Conservation (phyloP, 2,888 invertebrate species). For the Melanchra persicariae region DNA sequence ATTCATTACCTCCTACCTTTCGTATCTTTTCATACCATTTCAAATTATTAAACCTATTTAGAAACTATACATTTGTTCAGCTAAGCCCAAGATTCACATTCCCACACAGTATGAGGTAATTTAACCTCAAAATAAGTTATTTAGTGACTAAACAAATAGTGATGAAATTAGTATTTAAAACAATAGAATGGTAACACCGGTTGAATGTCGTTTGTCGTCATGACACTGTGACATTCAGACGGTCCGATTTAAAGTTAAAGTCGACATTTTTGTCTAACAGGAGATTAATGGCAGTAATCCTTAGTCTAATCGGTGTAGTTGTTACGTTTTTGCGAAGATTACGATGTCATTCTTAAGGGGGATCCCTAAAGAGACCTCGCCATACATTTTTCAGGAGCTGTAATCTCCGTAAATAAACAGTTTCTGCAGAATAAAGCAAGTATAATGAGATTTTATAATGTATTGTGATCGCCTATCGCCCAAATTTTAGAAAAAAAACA, state of each 20-base stretch:
- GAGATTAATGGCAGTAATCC: conserved; percentile 1
- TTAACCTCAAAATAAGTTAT: conserved; percentile 31
- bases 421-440: too few relatives aligned
- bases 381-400: too few relatives aligned
- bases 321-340: not conserved
- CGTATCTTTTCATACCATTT: conserved; percentile 1
- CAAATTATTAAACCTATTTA: not conserved
- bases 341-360: too few relatives aligned
- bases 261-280: conserved; percentile 19
- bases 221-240: conserved; percentile 53
- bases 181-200: conserved; percentile 34
- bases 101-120: conserved; percentile 45
- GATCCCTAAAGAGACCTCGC: too few relatives aligned
- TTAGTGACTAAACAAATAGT: conserved; percentile 9
- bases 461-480: too few relatives aligned
- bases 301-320: not conserved
- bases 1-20: not conserved
- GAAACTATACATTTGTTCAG: not conserved
- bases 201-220: conserved; percentile 48
- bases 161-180: conserved; percentile 25
- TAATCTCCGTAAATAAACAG: too few relatives aligned
- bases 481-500: too few relatives aligned
- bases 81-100: conserved; percentile 34
- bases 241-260: not conserved
- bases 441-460: too few relatives aligned